A percentile compares a stretch with the other conserved stretches of the same genome.
Conservation (phyloP, 2,888 invertebrate species). For the Sacculina carcini region DNA sequence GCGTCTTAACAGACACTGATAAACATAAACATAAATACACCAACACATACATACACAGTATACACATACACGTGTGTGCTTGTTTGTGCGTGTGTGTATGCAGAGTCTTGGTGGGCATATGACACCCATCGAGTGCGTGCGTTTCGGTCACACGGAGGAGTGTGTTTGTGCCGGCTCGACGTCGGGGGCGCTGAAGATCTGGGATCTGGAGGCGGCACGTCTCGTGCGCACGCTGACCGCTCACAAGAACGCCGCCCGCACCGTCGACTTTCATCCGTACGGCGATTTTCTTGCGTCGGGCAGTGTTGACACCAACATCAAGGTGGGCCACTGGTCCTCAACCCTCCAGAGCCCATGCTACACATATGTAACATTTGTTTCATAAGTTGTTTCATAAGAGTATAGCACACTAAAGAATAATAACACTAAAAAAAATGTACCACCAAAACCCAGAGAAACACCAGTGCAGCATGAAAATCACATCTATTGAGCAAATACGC, state of each 20-base stretch:
- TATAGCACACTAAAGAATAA: too few species aligned
- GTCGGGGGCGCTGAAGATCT: conserved; percentile 76
- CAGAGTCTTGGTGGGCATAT: conserved; percentile 79
- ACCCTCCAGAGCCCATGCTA: too few species aligned
- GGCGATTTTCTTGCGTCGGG: conserved; percentile 83
- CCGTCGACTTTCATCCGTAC: conserved; percentile 86
- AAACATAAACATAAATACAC: too few species aligned
- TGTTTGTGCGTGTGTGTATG: conserved; percentile 17
- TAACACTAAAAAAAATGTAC: too few species aligned
- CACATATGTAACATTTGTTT: too few species aligned
- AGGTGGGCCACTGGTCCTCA: conserved; percentile 26
- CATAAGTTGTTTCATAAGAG: too few species aligned
- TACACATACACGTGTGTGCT: too few species aligned
- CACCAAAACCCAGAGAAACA: too few species aligned
- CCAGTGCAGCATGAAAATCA: too few species aligned
- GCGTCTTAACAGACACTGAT: too few species aligned
- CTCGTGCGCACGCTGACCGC: conserved; percentile 68
- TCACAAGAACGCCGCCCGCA: conserved; percentile 55
- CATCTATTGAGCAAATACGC: too few species aligned
- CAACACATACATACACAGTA: too few species aligned
- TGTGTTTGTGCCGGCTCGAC: conserved; percentile 82
- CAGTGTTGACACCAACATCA: conserved; percentile 67
- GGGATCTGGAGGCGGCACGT: conserved; percentile 86
- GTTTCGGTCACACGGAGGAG: conserved; percentile 80
- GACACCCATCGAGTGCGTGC: conserved; percentile 76